These are phyloP conservation scores for Rhingia campestris DNA, from an alignment of 2,888 invertebrate species.

Conservation along the genomic window DNA sequence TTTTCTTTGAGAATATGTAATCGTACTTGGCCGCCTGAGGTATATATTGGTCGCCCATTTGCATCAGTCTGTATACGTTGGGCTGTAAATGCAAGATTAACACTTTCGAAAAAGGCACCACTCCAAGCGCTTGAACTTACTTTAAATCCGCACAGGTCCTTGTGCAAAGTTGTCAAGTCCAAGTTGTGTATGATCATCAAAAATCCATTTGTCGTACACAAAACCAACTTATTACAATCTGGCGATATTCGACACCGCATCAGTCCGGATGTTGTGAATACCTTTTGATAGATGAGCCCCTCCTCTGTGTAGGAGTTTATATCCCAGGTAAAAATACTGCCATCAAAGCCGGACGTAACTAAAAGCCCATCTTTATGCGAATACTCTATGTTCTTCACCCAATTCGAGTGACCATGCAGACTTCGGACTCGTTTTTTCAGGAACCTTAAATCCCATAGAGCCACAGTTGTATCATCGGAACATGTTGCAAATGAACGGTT, in stretches of 20 bases:
- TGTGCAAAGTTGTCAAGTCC: conserved; percentile 89
- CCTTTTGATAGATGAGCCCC: conserved; percentile 89
- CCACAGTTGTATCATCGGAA: conserved; percentile 96
- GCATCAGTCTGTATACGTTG: conserved; percentile 94
- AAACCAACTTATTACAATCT: conserved; percentile 92
- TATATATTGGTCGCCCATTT: conserved; percentile 91
- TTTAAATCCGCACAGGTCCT: conserved; percentile 92
- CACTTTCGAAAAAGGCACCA: not conserved
- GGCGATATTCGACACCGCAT: conserved; percentile 92
- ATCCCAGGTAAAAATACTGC: conserved; percentile 96
- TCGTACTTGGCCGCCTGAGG: conserved; percentile 92
- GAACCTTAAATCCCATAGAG: conserved; percentile 95
- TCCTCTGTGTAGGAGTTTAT: conserved; percentile 93
- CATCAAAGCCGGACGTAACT: conserved; percentile 96
- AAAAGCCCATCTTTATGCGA: conserved; percentile 91
- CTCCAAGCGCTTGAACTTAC: conserved; percentile 83
- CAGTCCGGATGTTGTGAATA: conserved; percentile 91
- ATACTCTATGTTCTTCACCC: conserved; percentile 98
- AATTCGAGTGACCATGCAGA: conserved; percentile 94
- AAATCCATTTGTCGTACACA: conserved; percentile 95
- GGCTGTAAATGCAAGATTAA: conserved; percentile 85
- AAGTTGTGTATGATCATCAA: conserved; percentile 95
- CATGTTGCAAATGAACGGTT: conserved; percentile 94
- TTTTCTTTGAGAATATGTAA: conserved; percentile 89
- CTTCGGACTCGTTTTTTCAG: conserved; percentile 90